Evolutionary conservation across 2,797 vertebrate species (phyloP).

Genomic region (Centropyge bicolor): DNA sequence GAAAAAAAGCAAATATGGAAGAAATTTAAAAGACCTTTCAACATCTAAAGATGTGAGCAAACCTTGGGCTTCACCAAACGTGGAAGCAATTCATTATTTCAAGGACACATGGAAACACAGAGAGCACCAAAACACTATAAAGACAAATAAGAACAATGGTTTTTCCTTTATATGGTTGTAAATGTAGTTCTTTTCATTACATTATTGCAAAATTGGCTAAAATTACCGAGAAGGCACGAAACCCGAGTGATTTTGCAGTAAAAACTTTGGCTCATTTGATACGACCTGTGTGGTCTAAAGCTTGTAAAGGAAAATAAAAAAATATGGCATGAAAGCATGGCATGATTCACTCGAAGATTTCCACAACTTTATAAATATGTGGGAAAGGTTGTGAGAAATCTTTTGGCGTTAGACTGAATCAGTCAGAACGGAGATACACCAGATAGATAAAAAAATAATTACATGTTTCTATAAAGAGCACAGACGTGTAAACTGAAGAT

Average conservation of each 20-base stretch:
- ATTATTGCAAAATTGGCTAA: background rate
- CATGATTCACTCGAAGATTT: background rate
- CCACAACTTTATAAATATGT: background rate
- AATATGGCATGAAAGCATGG: background rate
- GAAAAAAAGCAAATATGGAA: slow-evolving; percentile 48
- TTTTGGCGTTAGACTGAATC: background rate
- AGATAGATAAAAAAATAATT: background rate
- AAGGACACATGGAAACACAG: slow-evolving; percentile 25
- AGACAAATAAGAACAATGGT: slow-evolving; percentile 7
- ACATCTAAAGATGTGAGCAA: slow-evolving; percentile 30
- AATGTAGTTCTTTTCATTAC: background rate
- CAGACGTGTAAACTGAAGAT: background rate
- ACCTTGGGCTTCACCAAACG: slow-evolving; percentile 40
- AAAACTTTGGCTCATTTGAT: background rate
- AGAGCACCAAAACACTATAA: slow-evolving; percentile 8
- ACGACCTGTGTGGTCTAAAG: slow-evolving; percentile 5
- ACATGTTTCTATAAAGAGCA: background rate
- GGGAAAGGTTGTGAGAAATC: background rate
- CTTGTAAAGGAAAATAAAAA: background rate
- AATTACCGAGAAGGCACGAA: background rate
- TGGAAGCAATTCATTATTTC: slow-evolving; percentile 25
- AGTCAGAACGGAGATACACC: background rate
- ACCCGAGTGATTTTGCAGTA: background rate
- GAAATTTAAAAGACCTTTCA: slow-evolving; percentile 40
- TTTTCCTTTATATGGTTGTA: background rate